phyloP scores from a whole-genome alignment of 2,888 invertebrate species.

The Patella caerulea region DNA sequence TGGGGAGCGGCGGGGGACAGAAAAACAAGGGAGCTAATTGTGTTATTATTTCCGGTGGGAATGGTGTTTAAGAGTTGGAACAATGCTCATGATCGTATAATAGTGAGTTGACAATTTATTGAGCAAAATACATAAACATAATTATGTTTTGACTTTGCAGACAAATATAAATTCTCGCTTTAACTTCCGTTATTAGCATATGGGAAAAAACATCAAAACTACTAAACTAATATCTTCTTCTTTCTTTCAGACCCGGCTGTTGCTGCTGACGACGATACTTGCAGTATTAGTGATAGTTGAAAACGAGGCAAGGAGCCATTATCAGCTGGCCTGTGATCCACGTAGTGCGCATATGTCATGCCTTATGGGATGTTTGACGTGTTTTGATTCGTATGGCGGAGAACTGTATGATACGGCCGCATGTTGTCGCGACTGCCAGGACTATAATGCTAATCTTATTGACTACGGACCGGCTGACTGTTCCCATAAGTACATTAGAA shows the following conservation, averaged over 20 bases:
- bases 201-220: no score
- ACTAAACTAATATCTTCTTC: neutral
- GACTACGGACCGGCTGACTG: conserved; percentile 39
- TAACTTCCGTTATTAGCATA: no score
- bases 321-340: conserved; percentile 37
- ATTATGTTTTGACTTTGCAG: no score
- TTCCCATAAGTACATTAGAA: conserved; percentile 35
- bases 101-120: no score
- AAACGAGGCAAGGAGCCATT: conserved; percentile 12
- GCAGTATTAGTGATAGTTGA: neutral
- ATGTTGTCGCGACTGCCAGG: conserved; percentile 39
- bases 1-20: no score
- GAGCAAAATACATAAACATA: no score
- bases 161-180: no score
- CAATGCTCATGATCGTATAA: no score
- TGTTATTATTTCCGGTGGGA: no score
- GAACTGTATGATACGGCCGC: conserved; percentile 40
- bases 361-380: conserved; percentile 37
- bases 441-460: conserved; percentile 29
- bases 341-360: conserved; percentile 31
- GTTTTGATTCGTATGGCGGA: conserved; percentile 38
- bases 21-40: no score
- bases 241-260: conserved; percentile 1
- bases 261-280: conserved; percentile 1
- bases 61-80: no score